Evolutionary conservation across 2,797 vertebrate genomes (phyloP), one percentile per base, ranked within the genome.

Genomic region (Ciconia nigra): DNA sequence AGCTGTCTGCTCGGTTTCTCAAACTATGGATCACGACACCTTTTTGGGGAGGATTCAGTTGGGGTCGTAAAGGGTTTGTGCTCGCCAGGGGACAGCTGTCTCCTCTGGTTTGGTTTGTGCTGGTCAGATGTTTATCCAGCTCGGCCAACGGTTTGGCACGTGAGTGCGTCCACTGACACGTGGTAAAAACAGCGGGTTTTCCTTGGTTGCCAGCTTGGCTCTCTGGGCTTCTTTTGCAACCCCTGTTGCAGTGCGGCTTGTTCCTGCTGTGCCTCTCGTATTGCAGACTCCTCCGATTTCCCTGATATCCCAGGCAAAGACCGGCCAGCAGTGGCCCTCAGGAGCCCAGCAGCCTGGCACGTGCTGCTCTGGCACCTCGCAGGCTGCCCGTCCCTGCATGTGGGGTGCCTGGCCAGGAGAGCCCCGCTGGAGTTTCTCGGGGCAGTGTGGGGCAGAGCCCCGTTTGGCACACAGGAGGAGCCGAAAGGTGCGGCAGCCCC

Each of bases 381-480:
- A 44, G 52, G 16, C 26, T 4, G 1, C 18, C 28, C 1, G 0
- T 58, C 35, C 26, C 22, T 59, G 57, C 26, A 1, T 0, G 1
- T 15, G 33, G 26, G 11, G 9, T 73, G 61, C 37, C 58, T 76
- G n/a, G 17, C 8, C 11, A 31, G 42, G 42, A 29, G 46, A 70
- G 57, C 37, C 25, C 22, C 44, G 58, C 16, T 49, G 81, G 57
- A 8, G 17, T 26, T 49, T 59, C 47, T 21, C 6, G 12, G 31
- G 26, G 9, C 6, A 2, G 1, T 22, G 28, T 78, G 47, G 29
- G 18, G 17, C 65, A 82, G 61, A 63, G 15, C 18, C 35, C 8
- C 15, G 2, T n/a, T 78, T 52, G 72, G 54, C 41, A 13, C 62
- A 31, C 28, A 70, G 39, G 22, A 89, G 59, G 33, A 77, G 29